These are phyloP conservation scores for Chrysolina oricalcia DNA, from an alignment of 2,888 invertebrate genomes.

Conservation along the genomic window DNA sequence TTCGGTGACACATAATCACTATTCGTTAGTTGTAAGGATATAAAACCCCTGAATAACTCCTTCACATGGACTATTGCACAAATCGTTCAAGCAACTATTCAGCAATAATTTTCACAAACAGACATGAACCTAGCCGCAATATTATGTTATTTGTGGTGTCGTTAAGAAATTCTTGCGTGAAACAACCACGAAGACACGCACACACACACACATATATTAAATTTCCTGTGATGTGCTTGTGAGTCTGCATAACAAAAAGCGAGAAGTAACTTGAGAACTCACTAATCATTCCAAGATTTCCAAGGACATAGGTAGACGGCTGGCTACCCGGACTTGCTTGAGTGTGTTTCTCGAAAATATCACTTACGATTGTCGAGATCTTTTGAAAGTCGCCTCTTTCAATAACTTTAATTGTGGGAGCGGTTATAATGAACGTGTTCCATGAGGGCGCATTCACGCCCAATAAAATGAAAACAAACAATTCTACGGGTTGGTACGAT, in stretches of 20 bases:
- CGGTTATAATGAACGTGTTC: too few species aligned
- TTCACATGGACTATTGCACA: not conserved
- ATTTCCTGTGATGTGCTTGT: constrained; percentile 16
- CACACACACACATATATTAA: not conserved
- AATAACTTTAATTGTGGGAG: too few species aligned
- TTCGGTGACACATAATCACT: too few species aligned
- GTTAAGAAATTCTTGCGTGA: constrained; percentile 6
- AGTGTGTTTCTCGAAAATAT: too few species aligned
- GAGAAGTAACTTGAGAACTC: constrained; percentile 13
- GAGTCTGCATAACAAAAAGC: not conserved
- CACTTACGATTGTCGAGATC: too few species aligned
- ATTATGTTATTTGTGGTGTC: constrained; percentile 14
- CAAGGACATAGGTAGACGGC: not conserved
- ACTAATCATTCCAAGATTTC: constrained; percentile 6
- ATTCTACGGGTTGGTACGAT: too few species aligned
- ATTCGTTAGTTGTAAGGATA: too few species aligned
- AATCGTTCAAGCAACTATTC: not conserved
- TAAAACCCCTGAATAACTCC: too few species aligned
- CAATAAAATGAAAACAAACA: too few species aligned
- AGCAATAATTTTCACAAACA: constrained; percentile 1
- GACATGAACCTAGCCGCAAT: not conserved
- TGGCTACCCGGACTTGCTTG: too few species aligned
- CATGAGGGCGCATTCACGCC: too few species aligned
- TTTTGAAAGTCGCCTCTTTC: too few species aligned
- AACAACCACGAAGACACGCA: constrained; percentile 7